These are phyloP conservation scores for Bombus consobrinus DNA, from an alignment of 1,140 invertebrate genomes.

Conservation along the genomic window DNA sequence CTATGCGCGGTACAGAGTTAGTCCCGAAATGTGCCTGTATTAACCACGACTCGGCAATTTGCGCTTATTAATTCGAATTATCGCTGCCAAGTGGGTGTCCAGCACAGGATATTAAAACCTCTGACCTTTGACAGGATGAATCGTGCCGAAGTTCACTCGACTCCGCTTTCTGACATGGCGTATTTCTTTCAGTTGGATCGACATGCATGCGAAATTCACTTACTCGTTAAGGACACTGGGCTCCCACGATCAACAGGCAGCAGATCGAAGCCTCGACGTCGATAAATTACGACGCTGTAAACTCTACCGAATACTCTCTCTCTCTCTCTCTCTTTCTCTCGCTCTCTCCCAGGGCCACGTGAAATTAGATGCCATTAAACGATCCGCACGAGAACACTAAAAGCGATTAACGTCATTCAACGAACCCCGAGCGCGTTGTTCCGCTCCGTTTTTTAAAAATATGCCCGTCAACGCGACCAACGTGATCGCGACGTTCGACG, in stretches of 20 bases:
- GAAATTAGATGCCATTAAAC: slow-evolving; percentile 35
- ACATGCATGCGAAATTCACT: slow-evolving; percentile 35
- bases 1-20: slow-evolving; percentile 1
- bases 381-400: slow-evolving; percentile 17
- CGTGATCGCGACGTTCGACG: neutral
- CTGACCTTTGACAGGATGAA: slow-evolving; percentile 78
- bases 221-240: slow-evolving; percentile 14
- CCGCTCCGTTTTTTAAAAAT: slow-evolving; percentile 15
- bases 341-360: neutral
- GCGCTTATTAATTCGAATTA: slow-evolving; percentile 82
- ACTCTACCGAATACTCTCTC: neutral
- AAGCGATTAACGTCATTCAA: slow-evolving; percentile 13
- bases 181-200: neutral
- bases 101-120: slow-evolving; percentile 82
- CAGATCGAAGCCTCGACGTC: slow-evolving; percentile 29
- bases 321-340: too few species aligned
- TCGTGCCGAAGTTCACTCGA: slow-evolving; percentile 62
- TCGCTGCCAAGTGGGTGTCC: slow-evolving; percentile 77
- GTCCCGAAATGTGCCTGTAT: slow-evolving; percentile 55
- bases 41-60: slow-evolving; percentile 76
- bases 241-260: slow-evolving; percentile 37
- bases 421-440: neutral
- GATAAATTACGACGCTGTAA: slow-evolving; percentile 28
- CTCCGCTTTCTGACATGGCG: slow-evolving; percentile 16
- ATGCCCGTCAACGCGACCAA: neutral